Evolutionary conservation across 2,797 vertebrate species (phyloP), one percentile per base, ranked within the genome.

Genomic region (Astyanax mexicanus): DNA sequence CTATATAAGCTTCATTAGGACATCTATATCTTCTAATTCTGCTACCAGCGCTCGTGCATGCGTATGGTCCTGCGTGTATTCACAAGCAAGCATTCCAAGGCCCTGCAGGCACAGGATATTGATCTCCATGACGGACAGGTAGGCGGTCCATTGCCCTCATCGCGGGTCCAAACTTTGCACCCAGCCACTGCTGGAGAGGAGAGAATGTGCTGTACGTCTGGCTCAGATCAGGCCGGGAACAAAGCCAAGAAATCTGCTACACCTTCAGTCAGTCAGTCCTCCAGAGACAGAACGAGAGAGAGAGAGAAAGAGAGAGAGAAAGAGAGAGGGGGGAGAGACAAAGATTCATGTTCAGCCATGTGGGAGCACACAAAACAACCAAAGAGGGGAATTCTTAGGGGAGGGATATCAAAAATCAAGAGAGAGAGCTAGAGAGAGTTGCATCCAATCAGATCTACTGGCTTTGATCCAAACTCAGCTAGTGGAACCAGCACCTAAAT

Each of bases 201-300:
- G 47, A 51, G 61, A 15, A 55, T 58, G 38, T 12, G 2, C 57
- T 38, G 47, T 61, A 66, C 19, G 32, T 51, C 69, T 69, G 74
- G 74, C 68, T 54, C 71, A 81, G 71, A 78, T 74, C 74, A 47
- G 57, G 65, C 66, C 61, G 40, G 74, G 77, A 81, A 74, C 80
- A 75, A 77, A 85, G 82, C 51, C 19, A 82, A 83, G 82, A 88
- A 90, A 88, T 89, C 84, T 88, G 83, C 91, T 88, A 86, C 76
- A 78, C 83, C 85, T 19, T 51, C 21, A 52, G 35, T 64, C 58
- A 51, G 87, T 86, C 82, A 85, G 82, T 72, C 74, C 83, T 83
- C 75, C 77, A 81, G 85, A 88, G 80, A 80, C 1, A 7, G 72
- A 51, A 49, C 83, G 58, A 19, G 61, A 68, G 57, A 71, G 60